phyloP scores from a whole-genome alignment of 2,797 vertebrate genomes.

The Mionectes olivaceus region DNA sequence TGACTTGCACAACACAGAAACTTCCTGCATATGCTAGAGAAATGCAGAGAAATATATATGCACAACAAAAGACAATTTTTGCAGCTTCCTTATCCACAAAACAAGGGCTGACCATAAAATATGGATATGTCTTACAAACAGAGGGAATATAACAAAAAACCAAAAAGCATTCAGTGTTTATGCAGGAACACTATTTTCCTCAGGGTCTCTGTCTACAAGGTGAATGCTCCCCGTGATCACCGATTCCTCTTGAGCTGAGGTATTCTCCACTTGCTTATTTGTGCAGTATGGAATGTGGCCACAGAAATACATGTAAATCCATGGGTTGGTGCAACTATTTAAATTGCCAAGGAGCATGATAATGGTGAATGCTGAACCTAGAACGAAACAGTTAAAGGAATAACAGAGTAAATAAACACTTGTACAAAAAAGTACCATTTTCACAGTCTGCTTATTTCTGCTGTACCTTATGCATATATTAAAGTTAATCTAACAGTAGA shows the following conservation, averaged over 20 bases:
- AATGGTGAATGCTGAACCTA: conserved; percentile 84
- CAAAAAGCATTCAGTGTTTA: neutral
- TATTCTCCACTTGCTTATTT: conserved; percentile 44
- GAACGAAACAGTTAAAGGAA: conserved; percentile 28
- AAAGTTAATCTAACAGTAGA: neutral
- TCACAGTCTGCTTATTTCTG: neutral
- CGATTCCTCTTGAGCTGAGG: conserved; percentile 46
- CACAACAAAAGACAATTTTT: neutral
- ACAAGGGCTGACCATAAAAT: neutral
- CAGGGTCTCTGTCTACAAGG: conserved; percentile 59
- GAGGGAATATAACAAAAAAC: neutral
- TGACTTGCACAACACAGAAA: conserved; percentile 4
- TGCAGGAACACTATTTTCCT: conserved; percentile 52
- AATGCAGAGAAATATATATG: neutral
- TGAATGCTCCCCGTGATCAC: conserved; percentile 62
- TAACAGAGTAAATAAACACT: neutral
- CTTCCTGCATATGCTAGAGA: neutral
- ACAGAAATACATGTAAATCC: conserved; percentile 88
- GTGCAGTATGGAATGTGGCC: conserved; percentile 70
- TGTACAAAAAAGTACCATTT: neutral
- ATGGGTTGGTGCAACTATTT: conserved; percentile 88
- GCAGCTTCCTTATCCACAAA: neutral
- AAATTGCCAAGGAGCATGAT: conserved; percentile 88
- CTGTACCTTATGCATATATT: neutral
- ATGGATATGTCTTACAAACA: neutral